Evolutionary conservation across 64 coral and sea anemone genomes (phyloP), one percentile per base, ranked within the genome.

Genomic region (Dendronephthya gigantea): DNA sequence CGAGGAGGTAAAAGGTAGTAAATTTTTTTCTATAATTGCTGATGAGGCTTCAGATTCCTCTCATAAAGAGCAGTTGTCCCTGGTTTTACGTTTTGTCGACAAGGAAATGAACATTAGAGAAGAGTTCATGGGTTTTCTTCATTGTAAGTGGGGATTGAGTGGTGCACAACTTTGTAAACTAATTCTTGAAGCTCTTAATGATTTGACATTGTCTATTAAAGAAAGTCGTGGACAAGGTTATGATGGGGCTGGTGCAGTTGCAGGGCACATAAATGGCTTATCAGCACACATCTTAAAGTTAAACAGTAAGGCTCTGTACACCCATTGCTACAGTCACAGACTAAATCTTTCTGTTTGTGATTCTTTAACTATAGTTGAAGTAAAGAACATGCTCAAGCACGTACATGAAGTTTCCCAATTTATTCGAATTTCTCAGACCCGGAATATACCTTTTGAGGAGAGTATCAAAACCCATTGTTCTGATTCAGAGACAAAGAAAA

Each of bases 351-450:
- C 86, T 16, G 50, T 87, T 48, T 68, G 30, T 13, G 38, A 87
- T 17, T 87, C 68, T 14, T 82, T 82, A 47, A 43, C 83, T 3
- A 37, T 83, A 49, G 23, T 82, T 15, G 58, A 74, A 28, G 68
- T 90, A 29, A 90, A 58, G 31, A 85, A 90, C 29, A 85, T 90
- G 83, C 14, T 85, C 0, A 82, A 65, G 17, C 79, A 75, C 23
- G 0, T 88, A 5, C 81, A 82, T 36, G 47, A 88, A n/a, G 72
- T 59, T 27, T 88, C 49, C 9, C 69, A 90, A 33, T 85, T 90
- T 52, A 84, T 62, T n/a, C 79, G 85, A 7, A 79, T 32, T 49
- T 81, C 83, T 31, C 66, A 58, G 29, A 82, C 74, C 37, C 35
- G 83, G 7, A 84, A n/a, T n/a, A 36, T 28, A 32, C 89, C 84